Base-by-base conservation (phyloP, 2,888 invertebrate genomes). In the Reticulitermes lucifugus region DNA sequence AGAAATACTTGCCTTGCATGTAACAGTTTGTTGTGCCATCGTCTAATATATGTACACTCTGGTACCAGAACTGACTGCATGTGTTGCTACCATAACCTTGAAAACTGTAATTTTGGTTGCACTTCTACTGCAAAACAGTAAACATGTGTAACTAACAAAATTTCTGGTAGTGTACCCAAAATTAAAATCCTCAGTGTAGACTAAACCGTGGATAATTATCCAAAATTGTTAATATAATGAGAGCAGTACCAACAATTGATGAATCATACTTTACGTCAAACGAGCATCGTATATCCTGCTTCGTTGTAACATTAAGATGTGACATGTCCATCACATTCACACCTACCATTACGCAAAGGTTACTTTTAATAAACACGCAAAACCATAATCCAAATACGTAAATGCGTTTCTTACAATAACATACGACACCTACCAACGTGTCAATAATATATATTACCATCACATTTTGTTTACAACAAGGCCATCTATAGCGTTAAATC, bases 1-100 rank as follows among this genome's bases (percentile, higher is more conserved):
- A 18, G 18, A 25, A n/a, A 65, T 6, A 46, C 84, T 70, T 84
- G 71, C 84, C 84, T 84, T 84, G 84, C 84, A 84, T n/a, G 79
- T 43, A 59, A 55, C 59, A 83, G 65, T 46, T 60, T 41, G 79
- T 46, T 70, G 79, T 43, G 84, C 84, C 84, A 84, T 84, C 18
- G 51, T 79, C 51, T 70, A 65, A 79, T 43, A 70, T 43, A 43
- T 18, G 65, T n/a, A 46, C 41, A 55, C 65, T 55, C n/a, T 65
- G 65, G 41, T 65, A 35, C 43, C 21, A 81, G 43, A 43, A 81
- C 29, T n/a, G 41, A 81, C 65, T 81, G 70, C 81, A 4, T 81
- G 65, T 70, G 65, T n/a, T 81, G 81, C 35, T 81, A 60, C 70
- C 81, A 81, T 81, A 81, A 70, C 81, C 81, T 81, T 81, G 65